Conservation (phyloP, 1,140 invertebrate genomes). For the Trinorchestia longiramus region DNA sequence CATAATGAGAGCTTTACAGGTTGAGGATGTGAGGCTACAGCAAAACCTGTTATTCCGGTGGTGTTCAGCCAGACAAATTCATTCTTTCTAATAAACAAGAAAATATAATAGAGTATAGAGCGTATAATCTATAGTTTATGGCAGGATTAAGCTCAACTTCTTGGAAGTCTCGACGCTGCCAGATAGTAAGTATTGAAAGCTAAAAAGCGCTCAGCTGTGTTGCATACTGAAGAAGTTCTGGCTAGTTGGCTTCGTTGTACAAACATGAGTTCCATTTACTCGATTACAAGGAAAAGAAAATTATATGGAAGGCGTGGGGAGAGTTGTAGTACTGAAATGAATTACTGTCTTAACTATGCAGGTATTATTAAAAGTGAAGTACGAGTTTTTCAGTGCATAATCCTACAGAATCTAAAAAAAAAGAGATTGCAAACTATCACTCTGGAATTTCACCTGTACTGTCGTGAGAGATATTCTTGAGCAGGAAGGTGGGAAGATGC, state of each 20-base stretch:
- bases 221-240: not conserved
- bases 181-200: not conserved
- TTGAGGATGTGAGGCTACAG: not conserved
- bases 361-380: no score
- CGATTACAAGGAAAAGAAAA: not conserved
- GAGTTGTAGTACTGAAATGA: not conserved
- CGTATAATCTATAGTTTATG: not conserved
- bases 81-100: not conserved
- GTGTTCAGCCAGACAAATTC: not conserved
- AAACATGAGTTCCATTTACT: not conserved
- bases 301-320: not conserved
- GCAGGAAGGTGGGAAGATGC: no score
- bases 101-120: not conserved
- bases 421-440: no score
- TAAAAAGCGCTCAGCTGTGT: not conserved
- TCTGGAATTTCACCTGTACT: no score
- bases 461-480: no score
- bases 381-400: no score
- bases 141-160: not conserved
- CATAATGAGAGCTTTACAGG: not conserved
- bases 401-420: no score
- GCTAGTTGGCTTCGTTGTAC: not conserved
- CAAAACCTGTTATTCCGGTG: not conserved
- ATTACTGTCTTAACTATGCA: not conserved
- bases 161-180: not conserved